Conservation (phyloP, 30 jellyfish, hydroid and myxozoan genomes). For the Mastigias papua region DNA sequence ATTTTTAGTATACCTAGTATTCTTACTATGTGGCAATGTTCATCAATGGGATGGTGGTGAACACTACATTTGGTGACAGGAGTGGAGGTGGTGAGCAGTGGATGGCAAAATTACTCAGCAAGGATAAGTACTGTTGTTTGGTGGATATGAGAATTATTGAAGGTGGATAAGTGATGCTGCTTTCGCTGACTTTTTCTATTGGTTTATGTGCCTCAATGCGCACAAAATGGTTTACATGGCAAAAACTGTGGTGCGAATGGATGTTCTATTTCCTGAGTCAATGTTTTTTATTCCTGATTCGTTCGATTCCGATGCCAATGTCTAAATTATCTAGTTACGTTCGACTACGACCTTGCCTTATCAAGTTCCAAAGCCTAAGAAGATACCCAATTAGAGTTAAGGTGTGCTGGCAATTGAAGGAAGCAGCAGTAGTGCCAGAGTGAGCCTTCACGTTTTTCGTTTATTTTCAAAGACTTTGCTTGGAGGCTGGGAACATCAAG, state of each 20-base stretch:
- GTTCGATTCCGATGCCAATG: neutral
- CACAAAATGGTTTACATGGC: neutral
- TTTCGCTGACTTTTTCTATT: neutral
- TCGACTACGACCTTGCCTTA: neutral
- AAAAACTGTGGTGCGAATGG: neutral
- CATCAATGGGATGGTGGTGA: neutral
- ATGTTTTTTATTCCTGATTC: neutral
- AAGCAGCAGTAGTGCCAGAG: neutral
- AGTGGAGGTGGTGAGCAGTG: too few species aligned
- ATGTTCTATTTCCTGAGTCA: neutral
- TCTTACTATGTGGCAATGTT: neutral
- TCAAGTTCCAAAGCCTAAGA: neutral
- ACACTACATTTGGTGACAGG: neutral
- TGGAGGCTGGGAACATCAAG: neutral
- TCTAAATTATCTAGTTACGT: neutral
- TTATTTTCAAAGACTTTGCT: neutral
- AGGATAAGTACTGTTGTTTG: too few species aligned
- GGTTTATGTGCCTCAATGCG: neutral
- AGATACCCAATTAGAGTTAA: neutral
- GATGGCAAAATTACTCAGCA: too few species aligned
- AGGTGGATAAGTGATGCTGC: neutral
- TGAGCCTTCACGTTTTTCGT: neutral
- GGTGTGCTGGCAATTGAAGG: neutral
- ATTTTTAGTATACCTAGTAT: too few species aligned
- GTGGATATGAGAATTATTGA: neutral